Base-by-base conservation (phyloP, 2,797 vertebrate genomes). In the Cheirogaleus major region DNA sequence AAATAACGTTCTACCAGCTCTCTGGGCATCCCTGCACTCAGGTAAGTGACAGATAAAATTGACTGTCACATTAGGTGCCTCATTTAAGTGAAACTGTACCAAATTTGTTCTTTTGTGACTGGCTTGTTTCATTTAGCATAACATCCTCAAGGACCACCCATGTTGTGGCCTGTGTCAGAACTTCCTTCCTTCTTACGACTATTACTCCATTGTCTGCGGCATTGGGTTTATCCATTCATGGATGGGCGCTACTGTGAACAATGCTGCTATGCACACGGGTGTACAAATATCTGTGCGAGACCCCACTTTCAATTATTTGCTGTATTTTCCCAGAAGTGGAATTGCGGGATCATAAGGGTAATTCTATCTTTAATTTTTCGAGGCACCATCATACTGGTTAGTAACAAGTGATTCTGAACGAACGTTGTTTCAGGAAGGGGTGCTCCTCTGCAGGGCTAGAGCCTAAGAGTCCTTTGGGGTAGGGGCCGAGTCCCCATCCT, bases 261-360 rank as follows among this genome's bases (percentile, higher is more conserved):
- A 22, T 0, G 20, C 43, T 3, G 27, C 15, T 20, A 12, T 2
- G 2, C 12, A 7, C 7, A 7, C 0, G 6, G 20, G 2, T 20
- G 4, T 23, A 23, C 48, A 45, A 1, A 4, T 1, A 0, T 7
- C 13, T 12, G 13, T 23, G 30, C 12, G 22, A 59, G 55, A 23
- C 59, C 0, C 27, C 32, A 30, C 45, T 23, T 63, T 41, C 25
- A 3, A 1, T 55, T 32, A 2, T n/a, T 50, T 35, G 30, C 23
- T 3, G 23, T 55, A 5, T 32, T 18, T 45, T 12, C 32, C 41
- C 15, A 14, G 50, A 45, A 3, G 32, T 8, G 15, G 32, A 63
- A 20, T 2, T 17, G 12, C 35, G 0, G 25, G n/a, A 11, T 18
- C 20, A 0, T 1, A 9, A 12, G 10, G 8, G 59, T 10, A 9